These are phyloP conservation scores for Poecilia velifera DNA, from an alignment of 2,797 vertebrate species.

Conservation along the genomic window DNA sequence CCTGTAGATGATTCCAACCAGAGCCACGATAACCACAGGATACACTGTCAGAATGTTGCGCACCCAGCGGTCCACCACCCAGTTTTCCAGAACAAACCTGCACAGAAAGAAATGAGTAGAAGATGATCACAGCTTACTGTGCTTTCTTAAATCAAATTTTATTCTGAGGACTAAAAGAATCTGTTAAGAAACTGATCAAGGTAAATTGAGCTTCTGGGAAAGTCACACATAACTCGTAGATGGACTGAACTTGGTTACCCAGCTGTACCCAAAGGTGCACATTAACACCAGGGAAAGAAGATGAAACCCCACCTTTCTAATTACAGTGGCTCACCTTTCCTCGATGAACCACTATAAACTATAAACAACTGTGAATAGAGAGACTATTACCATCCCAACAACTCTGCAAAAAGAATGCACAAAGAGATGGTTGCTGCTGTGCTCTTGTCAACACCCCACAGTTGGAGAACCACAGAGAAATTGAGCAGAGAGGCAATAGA, in stretches of 20 bases:
- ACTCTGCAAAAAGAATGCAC: slow-evolving; percentile 74
- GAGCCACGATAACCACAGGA: slow-evolving; percentile 81
- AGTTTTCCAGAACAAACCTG: slow-evolving; percentile 87
- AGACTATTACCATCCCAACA: slow-evolving; percentile 71
- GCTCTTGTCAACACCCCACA: slow-evolving; percentile 70
- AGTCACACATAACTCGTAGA: background rate
- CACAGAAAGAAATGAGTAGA: background rate
- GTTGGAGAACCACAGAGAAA: slow-evolving; percentile 80
- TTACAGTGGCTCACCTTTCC: background rate
- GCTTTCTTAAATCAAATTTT: background rate
- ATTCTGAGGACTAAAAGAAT: background rate
- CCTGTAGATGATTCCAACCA: slow-evolving; percentile 71
- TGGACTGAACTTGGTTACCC: background rate
- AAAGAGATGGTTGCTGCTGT: slow-evolving; percentile 76
- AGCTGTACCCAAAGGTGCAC: background rate
- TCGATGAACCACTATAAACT: background rate
- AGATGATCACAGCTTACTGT: background rate
- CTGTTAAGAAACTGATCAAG: background rate
- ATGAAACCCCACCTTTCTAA: background rate
- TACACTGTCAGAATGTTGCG: slow-evolving; percentile 83
- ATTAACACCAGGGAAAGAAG: background rate
- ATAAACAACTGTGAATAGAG: background rate
- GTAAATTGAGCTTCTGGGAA: background rate
- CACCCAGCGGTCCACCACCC: slow-evolving; percentile 82
- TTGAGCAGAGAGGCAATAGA: slow-evolving; percentile 86